Evolutionary conservation across 2,797 vertebrate species (phyloP).

Genomic region (Caiman crocodilus): DNA sequence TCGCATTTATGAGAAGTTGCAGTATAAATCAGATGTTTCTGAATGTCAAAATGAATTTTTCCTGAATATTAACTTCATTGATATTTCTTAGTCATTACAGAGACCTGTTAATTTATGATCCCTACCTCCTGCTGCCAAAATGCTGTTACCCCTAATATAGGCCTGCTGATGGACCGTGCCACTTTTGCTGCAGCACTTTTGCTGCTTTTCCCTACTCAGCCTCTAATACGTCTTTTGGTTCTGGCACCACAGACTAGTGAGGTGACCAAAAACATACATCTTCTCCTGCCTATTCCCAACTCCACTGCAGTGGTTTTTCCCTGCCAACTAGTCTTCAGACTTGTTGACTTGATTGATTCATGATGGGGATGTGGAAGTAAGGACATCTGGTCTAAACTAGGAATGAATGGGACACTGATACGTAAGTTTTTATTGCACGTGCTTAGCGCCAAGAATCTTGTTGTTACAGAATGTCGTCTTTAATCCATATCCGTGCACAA

Average conservation of each 20-base stretch:
- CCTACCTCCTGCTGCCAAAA: background rate
- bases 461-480: background rate
- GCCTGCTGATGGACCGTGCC: background rate
- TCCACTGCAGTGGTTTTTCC: background rate
- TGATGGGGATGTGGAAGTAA: too few relatives aligned
- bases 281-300: background rate
- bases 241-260: background rate
- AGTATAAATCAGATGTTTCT: background rate
- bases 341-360: background rate
- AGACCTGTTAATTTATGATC: background rate
- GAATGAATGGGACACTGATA: background rate
- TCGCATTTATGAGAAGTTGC: background rate
- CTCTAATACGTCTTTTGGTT: background rate
- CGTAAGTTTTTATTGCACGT: background rate
- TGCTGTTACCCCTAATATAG: background rate
- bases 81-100: background rate
- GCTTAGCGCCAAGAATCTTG: background rate
- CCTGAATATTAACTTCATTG: background rate
- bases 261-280: background rate
- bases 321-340: background rate
- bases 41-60: background rate
- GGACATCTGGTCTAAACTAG: too few relatives aligned
- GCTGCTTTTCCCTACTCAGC: background rate
- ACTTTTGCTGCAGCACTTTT: background rate
- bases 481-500: background rate